phyloP scores from a whole-genome alignment of 2,113 vertebrate genomes.

The Tricholaema leucomelas region DNA sequence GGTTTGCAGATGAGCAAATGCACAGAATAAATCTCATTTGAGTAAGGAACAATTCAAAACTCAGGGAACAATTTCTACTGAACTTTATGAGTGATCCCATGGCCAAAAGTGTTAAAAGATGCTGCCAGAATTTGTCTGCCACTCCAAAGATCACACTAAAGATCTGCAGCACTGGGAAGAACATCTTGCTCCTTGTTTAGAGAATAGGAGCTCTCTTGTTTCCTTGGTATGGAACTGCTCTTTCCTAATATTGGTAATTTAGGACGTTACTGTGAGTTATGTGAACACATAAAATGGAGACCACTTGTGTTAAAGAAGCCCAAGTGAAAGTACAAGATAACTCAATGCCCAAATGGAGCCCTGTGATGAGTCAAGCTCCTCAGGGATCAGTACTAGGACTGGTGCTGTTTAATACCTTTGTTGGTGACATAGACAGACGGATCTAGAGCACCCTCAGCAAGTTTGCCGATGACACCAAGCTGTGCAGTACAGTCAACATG shows the following conservation, averaged over 20 bases:
- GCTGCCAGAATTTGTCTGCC: neutral
- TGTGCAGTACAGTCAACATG: too few relatives aligned
- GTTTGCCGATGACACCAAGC: too few relatives aligned
- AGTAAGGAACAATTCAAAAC: neutral
- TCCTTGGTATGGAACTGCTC: neutral
- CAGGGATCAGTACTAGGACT: too few relatives aligned
- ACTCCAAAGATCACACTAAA: neutral
- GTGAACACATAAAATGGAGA: fast-evolving
- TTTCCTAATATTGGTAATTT: neutral
- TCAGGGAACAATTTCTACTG: neutral
- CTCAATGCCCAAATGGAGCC: too few relatives aligned
- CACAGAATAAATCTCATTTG: neutral
- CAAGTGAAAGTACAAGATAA: neutral
- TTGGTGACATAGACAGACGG: too few relatives aligned
- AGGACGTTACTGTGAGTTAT: neutral
- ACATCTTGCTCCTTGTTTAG: neutral
- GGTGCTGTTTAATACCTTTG: too few relatives aligned
- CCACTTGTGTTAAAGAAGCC: neutral
- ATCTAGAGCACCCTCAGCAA: too few relatives aligned
- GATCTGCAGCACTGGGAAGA: neutral
- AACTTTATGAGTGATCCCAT: neutral
- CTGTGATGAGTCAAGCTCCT: too few relatives aligned
- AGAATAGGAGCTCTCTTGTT: neutral
- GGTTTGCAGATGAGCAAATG: neutral
- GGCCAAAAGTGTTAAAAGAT: neutral